Conservation (phyloP, 1,140 invertebrate genomes). For the Drosophila leontia region DNA sequence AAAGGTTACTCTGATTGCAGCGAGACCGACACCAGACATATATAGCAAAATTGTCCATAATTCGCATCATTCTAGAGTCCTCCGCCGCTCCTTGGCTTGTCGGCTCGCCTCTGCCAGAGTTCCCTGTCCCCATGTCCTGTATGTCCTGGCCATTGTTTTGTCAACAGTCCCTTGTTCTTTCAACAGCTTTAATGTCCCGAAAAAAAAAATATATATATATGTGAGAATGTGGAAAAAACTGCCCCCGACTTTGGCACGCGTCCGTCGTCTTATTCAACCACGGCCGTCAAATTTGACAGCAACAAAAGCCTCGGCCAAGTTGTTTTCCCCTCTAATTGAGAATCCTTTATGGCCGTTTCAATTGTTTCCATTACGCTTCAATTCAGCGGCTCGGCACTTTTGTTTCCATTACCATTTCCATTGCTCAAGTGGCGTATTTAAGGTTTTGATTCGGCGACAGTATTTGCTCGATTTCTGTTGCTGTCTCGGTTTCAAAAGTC, state of each 20-base stretch:
- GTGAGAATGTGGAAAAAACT: constrained; percentile 38
- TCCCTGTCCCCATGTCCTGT: constrained; percentile 20
- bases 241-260: constrained; percentile 66
- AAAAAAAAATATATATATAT: constrained; percentile 13
- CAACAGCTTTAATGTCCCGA: constrained; percentile 60
- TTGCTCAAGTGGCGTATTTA: constrained; percentile 82
- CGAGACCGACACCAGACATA: constrained; percentile 46
- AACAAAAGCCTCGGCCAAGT: constrained; percentile 58
- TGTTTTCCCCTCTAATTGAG: constrained; percentile 67
- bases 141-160: constrained; percentile 53
- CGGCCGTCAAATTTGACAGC: constrained; percentile 84
- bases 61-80: constrained; percentile 66
- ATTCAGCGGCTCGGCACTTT: constrained; percentile 66
- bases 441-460: constrained; percentile 81
- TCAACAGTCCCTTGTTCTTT: constrained; percentile 37
- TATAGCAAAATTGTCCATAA: constrained; percentile 62
- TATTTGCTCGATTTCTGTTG: constrained; percentile 57
- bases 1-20: constrained; percentile 63
- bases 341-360: constrained; percentile 82
- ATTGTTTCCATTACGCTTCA: constrained; percentile 84
- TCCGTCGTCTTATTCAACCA: constrained; percentile 74
- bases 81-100: constrained; percentile 39
- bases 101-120: constrained; percentile 19
- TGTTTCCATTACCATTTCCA: constrained; percentile 73
- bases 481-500: constrained; percentile 26